These are phyloP conservation scores for Hydroisotoma schaefferi DNA, from an alignment of 2,888 invertebrate genomes.

Conservation along the genomic window DNA sequence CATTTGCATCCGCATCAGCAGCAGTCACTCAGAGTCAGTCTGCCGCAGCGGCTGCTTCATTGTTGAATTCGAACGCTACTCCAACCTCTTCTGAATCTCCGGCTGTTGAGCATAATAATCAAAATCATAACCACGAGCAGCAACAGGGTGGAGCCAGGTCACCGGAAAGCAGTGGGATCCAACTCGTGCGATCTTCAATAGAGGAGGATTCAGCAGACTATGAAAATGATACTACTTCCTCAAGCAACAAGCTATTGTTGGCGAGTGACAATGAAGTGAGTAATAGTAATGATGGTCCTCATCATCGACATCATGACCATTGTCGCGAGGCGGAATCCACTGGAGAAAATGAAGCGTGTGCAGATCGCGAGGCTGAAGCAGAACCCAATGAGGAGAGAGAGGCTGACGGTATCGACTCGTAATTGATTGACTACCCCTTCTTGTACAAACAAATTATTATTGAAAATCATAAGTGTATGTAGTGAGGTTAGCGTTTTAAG, in stretches of 20 bases:
- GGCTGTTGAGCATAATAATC: background rate
- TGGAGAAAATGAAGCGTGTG: background rate
- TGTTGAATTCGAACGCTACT: too few relatives aligned
- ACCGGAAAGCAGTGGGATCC: constrained; percentile 15
- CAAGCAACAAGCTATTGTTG: constrained; percentile 7
- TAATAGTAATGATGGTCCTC: too few relatives aligned
- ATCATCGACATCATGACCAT: too few relatives aligned
- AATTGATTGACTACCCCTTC: too few relatives aligned
- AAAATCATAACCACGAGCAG: too few relatives aligned
- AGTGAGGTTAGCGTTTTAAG: background rate
- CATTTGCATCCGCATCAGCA: constrained; percentile 9
- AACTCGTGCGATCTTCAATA: constrained; percentile 5
- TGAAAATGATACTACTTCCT: constrained; percentile 16
- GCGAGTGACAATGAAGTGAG: constrained; percentile 7
- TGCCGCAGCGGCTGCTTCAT: background rate
- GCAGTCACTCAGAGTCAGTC: background rate
- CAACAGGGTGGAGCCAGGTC: background rate
- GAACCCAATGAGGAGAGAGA: constrained; percentile 15
- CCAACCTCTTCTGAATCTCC: background rate
- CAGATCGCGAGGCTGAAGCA: constrained; percentile 20
- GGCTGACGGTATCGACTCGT: constrained; percentile 14
- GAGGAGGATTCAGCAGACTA: constrained; percentile 11
- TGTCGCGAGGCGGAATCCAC: background rate
- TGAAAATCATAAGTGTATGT: background rate
- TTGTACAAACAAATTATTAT: background rate